Evolutionary conservation across 2,797 vertebrate genomes (phyloP), one percentile per base, ranked within the genome.

Genomic region (Megalops cyprinoides): DNA sequence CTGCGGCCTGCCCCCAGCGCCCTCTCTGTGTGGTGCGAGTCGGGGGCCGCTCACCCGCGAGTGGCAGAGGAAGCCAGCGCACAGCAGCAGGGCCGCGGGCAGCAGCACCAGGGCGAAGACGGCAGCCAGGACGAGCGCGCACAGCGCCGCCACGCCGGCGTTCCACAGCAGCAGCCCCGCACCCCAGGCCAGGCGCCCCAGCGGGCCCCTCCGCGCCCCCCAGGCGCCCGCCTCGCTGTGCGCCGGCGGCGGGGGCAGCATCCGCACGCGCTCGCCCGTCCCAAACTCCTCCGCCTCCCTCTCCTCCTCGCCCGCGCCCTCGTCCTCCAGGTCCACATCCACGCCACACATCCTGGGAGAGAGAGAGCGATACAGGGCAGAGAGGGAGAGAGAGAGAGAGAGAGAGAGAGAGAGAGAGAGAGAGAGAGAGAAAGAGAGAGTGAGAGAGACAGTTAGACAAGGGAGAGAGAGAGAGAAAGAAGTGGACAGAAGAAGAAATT

Each of bases 21-120:
- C n/a, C 62, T 12, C 62, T 37, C 28, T 9, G 31, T 67, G n/a
- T n/a, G n/a, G n/a, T n/a, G n/a, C n/a, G n/a, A n/a, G n/a, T n/a
- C n/a, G n/a, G n/a, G n/a, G n/a, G n/a, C n/a, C n/a, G n/a, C 90
- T 94, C 86, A 95, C 94, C 90, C 93, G 91, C 76, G 94, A 92
- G 80, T 94, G 94, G 77, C 94, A 95, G 81, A 95, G 91, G 85
- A 95, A 95, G 1, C 94, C 94, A 0, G 82, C 85, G 2, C 94
- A 94, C 55, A 95, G 92, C 86, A 94, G 91, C 88, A 94, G 85
- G 37, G 84, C 55, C 0, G 94, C 91, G 0, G 93, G 94, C 85
- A 93, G 87, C 82, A 95, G 91, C 74, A 94, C 90, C 79, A 93
- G 76, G 7, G 82, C 82, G 86, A 94, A 95, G 51, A 95, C 89